These are phyloP conservation scores for Drosophila percnosoma DNA, from an alignment of 2,888 invertebrate species.

Conservation along the genomic window DNA sequence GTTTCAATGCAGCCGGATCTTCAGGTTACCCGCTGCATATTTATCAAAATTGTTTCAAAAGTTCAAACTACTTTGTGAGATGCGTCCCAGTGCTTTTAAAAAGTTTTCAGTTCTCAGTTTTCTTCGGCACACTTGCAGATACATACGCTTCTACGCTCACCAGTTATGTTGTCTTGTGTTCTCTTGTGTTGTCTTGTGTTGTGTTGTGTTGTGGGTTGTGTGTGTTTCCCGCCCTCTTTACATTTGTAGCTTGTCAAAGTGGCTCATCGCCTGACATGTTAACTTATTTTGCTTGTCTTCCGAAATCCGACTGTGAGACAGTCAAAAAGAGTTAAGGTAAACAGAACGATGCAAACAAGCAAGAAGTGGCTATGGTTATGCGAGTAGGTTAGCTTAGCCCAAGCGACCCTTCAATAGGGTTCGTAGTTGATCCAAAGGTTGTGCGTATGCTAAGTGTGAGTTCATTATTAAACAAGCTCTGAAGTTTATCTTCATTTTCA, in stretches of 20 bases:
- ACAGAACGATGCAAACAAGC: constrained; percentile 39
- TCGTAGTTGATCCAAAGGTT: not conserved
- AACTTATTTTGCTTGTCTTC: constrained; percentile 64
- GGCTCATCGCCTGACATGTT: constrained; percentile 76
- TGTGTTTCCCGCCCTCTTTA: constrained; percentile 58
- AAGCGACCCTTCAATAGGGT: not conserved
- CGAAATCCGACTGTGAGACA: constrained; percentile 15
- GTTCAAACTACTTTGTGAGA: constrained; percentile 78
- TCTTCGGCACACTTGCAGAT: constrained; percentile 29
- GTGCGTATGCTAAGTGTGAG: constrained; percentile 19
- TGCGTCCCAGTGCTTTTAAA: constrained; percentile 64
- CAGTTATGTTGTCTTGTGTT: constrained; percentile 50
- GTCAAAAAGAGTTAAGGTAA: constrained; percentile 53
- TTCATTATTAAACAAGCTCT: constrained; percentile 53
- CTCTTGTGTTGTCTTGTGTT: constrained; percentile 50
- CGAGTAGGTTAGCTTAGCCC: not conserved
- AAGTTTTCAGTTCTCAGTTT: constrained; percentile 61
- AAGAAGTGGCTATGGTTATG: constrained; percentile 6
- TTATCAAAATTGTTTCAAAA: constrained; percentile 80
- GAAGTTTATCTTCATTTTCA: constrained; percentile 18
- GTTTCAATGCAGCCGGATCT: constrained; percentile 17
- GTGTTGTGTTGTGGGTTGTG: constrained; percentile 44
- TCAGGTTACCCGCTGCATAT: constrained; percentile 67
- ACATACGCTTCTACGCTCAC: constrained; percentile 2
- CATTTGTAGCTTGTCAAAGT: constrained; percentile 79